Evolutionary conservation across 2,797 vertebrate species (phyloP), one percentile per base, ranked within the genome.

Genomic region (Tinamus major): DNA sequence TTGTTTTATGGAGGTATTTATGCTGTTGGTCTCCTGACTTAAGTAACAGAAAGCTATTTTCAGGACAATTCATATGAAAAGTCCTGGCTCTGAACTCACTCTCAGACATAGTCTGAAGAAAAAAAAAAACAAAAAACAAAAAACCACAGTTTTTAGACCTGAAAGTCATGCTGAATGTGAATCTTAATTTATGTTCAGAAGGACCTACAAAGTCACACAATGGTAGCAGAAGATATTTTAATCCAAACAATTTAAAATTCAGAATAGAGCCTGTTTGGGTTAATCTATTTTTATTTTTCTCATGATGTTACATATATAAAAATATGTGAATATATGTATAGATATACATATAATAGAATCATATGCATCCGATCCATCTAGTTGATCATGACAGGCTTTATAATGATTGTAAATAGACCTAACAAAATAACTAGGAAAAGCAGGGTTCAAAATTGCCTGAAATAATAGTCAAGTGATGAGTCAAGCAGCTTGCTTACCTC

Each of bases 101-200:
- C 74, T 63, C 42, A 79, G 12, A 7, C 69, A 79, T 23, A 49
- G 19, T 75, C 24, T 19, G 80, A 65, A 59, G 35, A 8, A 35
- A 35, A 35, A 35, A 35, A 35, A 35, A 42, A 42, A 42, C 59
- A 44, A 0, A 2, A 49, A 59, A 41, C 0, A 2, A 44, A 0
- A 2, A 49, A 59, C 35, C 0, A 2, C 0, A 6, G 37, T 0
- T 1, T 84, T 79, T n/a, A 33, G 23, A 48, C 11, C 9, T 85
- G 64, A 68, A 94, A 88, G 13, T 6, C 7, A 11, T 33, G 21
- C 33, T 59, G 58, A 87, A 90, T 49, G 48, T 49, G 48, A 24
- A 46, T 71, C 2, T 74, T 77, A 77, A 20, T 41, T 96, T 92
- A 41, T 68, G n/a, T 9, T 71, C 27, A 44, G 18, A 89, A 39